phyloP scores from a whole-genome alignment of 2,113 vertebrate species.

The Notothenia coriiceps region DNA sequence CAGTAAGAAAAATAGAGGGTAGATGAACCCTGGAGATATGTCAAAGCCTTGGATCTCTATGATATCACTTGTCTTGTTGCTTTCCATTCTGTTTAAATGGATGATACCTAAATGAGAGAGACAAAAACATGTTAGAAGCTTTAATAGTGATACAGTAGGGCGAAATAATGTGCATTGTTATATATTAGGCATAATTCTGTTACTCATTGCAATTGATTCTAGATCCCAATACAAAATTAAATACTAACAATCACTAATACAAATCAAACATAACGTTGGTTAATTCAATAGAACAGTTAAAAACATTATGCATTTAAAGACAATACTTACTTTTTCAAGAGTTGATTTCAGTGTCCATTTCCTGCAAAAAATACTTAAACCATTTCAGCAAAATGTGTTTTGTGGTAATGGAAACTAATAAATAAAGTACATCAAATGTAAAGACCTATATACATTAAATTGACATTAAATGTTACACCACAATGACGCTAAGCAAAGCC shows the following conservation, averaged over 20 bases:
- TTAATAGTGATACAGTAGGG: background rate
- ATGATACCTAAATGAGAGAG: constrained; percentile 24
- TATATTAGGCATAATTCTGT: background rate
- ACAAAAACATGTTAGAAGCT: background rate
- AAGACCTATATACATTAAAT: background rate
- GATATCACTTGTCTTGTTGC: constrained; percentile 50
- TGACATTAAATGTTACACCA: background rate
- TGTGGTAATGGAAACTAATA: background rate
- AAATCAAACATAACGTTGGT: background rate
- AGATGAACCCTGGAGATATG: constrained; percentile 47
- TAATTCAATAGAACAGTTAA: background rate
- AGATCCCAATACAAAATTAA: background rate
- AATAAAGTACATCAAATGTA: background rate
- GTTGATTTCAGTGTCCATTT: background rate
- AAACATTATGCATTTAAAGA: background rate
- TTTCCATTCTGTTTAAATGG: constrained; percentile 44
- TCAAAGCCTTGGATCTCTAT: constrained; percentile 65
- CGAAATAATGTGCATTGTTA: background rate
- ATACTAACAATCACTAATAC: background rate
- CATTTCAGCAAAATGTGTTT: background rate
- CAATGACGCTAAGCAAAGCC: background rate
- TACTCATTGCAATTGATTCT: background rate
- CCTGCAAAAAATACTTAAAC: background rate
- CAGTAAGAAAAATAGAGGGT: constrained; percentile 69
- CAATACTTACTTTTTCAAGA: background rate